A percentile compares a stretch with the other conserved stretches of the same genome.
Conservation (phyloP, 2,797 vertebrate genomes). For the Limnodromus scolopaceus region DNA sequence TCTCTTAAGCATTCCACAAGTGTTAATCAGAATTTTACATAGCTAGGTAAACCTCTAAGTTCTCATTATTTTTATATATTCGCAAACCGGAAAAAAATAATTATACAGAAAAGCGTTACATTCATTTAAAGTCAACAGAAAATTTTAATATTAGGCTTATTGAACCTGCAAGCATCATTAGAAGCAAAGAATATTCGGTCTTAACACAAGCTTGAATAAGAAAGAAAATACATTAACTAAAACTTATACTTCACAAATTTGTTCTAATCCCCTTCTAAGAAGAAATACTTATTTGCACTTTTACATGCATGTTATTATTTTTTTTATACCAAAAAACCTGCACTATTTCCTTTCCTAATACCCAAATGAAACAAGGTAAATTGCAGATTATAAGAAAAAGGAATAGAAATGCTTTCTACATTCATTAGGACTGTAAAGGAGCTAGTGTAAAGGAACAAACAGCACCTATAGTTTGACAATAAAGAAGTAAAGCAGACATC, state of each 20-base stretch:
- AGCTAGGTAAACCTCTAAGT: background rate
- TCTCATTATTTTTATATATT: background rate
- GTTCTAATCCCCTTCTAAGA: background rate
- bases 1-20: background rate
- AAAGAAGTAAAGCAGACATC: background rate
- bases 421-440: background rate
- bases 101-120: background rate
- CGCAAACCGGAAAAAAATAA: background rate
- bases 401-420: background rate
- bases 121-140: background rate
- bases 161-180: background rate
- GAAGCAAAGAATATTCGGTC: background rate
- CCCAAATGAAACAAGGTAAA: background rate
- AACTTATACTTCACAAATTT: background rate
- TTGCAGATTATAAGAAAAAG: background rate
- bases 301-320: background rate
- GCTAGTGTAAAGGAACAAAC: background rate
- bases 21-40: background rate
- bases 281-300: background rate
- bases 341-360: background rate
- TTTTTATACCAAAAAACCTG: background rate
- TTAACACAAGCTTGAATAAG: background rate
- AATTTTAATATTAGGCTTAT: background rate
- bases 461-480: background rate
- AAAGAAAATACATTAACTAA: background rate